Evolutionary conservation across 1,140 invertebrate genomes (phyloP).

Genomic region (Trichogramma pretiosum): DNA sequence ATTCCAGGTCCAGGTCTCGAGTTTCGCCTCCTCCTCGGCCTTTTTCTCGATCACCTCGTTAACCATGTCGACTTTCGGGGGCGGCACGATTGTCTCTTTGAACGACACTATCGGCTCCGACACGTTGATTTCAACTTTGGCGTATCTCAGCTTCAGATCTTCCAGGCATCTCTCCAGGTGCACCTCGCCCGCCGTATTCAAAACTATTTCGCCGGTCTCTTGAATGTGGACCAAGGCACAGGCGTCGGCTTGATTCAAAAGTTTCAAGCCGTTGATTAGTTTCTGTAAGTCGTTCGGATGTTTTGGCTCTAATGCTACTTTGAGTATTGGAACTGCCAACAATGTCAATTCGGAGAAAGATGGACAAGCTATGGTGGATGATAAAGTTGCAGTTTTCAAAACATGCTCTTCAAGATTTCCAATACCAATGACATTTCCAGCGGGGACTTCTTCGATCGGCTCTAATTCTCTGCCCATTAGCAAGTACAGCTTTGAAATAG

Average conservation of each 20-base stretch:
- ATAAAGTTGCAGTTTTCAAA: slow-evolving; percentile 87
- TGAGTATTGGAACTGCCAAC: slow-evolving; percentile 77
- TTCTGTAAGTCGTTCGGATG: slow-evolving; percentile 72
- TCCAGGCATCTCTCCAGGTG: slow-evolving; percentile 92
- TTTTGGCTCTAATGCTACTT: slow-evolving; percentile 89
- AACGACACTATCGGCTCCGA: slow-evolving; percentile 95
- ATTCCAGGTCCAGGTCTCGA: slow-evolving; percentile 59
- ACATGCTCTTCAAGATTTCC: slow-evolving; percentile 79
- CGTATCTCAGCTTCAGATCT: slow-evolving; percentile 74
- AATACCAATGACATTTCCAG: slow-evolving; percentile 87
- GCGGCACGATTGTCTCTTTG: slow-evolving; percentile 81
- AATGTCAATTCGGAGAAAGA: slow-evolving; percentile 79
- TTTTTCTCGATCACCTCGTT: slow-evolving; percentile 71
- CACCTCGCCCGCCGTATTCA: slow-evolving; percentile 95
- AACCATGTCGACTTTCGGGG: slow-evolving; percentile 78
- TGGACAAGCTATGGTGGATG: slow-evolving; percentile 72
- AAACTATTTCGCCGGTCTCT: slow-evolving; percentile 90
- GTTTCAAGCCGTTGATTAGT: slow-evolving; percentile 69
- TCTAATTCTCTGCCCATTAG: slow-evolving; percentile 92
- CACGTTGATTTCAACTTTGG: slow-evolving; percentile 79
- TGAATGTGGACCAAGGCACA: slow-evolving; percentile 85
- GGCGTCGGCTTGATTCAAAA: slow-evolving; percentile 88
- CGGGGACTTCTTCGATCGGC: slow-evolving; percentile 65
- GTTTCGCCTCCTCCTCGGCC: slow-evolving; percentile 49
- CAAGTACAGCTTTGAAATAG: slow-evolving; percentile 69